These are phyloP conservation scores for Drosophila sp. DNA, from an alignment of 1,140 invertebrate genomes.

Conservation along the genomic window DNA sequence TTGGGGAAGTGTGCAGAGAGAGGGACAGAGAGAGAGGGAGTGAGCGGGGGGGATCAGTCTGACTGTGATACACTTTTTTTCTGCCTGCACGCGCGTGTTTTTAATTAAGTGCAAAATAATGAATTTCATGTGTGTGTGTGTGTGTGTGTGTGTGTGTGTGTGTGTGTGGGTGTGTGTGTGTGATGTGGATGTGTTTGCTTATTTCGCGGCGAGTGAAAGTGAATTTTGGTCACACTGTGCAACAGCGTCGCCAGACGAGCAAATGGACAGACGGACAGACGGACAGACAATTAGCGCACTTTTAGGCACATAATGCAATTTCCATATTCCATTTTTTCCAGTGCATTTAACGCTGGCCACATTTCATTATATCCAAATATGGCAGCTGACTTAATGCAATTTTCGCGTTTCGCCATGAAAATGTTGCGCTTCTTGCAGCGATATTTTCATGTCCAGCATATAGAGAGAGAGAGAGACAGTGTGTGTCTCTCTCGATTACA, in stretches of 20 bases:
- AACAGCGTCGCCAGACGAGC: neutral
- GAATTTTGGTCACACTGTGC: constrained; percentile 40
- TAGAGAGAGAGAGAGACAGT: constrained; percentile 7
- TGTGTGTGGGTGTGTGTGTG: constrained; percentile 16
- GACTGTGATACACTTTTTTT: constrained; percentile 46
- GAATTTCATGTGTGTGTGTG: constrained; percentile 33
- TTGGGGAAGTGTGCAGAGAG: too few species aligned
- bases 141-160: constrained; percentile 12
- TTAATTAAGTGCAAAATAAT: constrained; percentile 81
- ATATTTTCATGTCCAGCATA: constrained; percentile 53
- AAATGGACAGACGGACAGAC: too few species aligned
- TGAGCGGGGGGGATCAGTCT: constrained; percentile 6
- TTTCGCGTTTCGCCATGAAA: constrained; percentile 58
- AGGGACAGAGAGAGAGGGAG: neutral
- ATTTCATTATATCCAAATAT: constrained; percentile 49
- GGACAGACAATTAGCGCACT: constrained; percentile 40
- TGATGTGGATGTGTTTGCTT: constrained; percentile 13
- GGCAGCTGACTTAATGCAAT: constrained; percentile 55
- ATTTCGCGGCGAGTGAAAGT: constrained; percentile 27
- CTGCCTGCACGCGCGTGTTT: constrained; percentile 57
- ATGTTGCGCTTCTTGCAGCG: constrained; percentile 56
- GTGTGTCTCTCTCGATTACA: constrained; percentile 8
- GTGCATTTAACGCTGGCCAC: constrained; percentile 35
- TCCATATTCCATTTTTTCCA: constrained; percentile 11
- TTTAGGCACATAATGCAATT: constrained; percentile 67